Evolutionary conservation across 2,888 invertebrate species (phyloP), one percentile per base, ranked within the genome.

Genomic region (Cordilura impudica): DNA sequence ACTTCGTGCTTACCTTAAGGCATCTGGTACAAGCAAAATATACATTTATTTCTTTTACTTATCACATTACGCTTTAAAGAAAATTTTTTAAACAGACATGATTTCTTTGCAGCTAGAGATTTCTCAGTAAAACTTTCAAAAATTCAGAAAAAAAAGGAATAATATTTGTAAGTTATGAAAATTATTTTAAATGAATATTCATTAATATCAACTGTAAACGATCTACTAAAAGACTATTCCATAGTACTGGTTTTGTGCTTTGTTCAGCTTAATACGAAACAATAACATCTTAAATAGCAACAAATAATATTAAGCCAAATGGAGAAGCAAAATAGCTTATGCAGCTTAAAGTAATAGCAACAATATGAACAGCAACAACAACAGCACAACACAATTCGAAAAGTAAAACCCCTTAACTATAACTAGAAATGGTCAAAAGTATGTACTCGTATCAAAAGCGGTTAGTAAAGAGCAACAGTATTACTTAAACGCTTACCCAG

Each of bases 271-370:
- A 66, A 73, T 69, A 35, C 45, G 10, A 51, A 56, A 58, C 45
- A 77, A 77, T 54, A 60, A 66, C 29, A 61, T 29, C 29, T n/a
- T 19, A 7, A 31, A 35, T 39, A 51, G 35, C 49, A 65, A 66
- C 6, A 66, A 14, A 56, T 23, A 49, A 51, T 58, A 51, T 73
- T 53, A 69, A 45, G 18, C 21, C 29, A 31, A 16, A 65, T 19
- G 16, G n/a, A n/a, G n/a, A n/a, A n/a, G 45, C 0, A 47, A 65
- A 65, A 65, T 29, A 70, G 58, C 14, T 74, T 69, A 45, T 70
- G 39, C 53, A 58, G 56, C 60, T 72, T 69, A 69, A 74, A 47
- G 54, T 74, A 69, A 77, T 67, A 71, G 23, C 16, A 26, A 69
- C n/a, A n/a, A n/a, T n/a, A 69, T 43, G 56, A 49, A 21, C 49